phyloP scores from a whole-genome alignment of 2,797 vertebrate genomes.

The Brachyalestes nurse region DNA sequence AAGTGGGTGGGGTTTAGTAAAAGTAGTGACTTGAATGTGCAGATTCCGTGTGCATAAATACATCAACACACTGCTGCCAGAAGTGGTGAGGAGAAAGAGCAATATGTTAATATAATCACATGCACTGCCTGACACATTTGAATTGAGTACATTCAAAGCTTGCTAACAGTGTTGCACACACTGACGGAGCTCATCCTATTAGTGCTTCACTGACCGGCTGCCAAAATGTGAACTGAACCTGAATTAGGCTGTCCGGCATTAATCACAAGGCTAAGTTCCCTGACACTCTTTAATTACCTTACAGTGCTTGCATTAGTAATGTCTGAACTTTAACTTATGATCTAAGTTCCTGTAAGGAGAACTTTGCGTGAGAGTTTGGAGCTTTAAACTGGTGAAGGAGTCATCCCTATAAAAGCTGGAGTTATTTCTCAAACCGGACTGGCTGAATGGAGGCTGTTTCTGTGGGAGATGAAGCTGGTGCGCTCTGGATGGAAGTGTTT shows the following conservation, averaged over 20 bases:
- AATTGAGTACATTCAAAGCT: not conserved
- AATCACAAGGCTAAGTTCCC: slow-evolving; percentile 4
- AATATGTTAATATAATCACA: no score
- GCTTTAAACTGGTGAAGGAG: slow-evolving; percentile 23
- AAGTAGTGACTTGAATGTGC: no score
- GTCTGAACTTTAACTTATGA: slow-evolving; percentile 51
- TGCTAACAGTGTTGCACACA: not conserved
- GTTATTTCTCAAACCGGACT: slow-evolving; percentile 27
- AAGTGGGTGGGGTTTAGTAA: no score
- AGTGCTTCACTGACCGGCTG: not conserved
- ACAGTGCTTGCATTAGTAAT: slow-evolving; percentile 62
- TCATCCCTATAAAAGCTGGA: slow-evolving; percentile 38
- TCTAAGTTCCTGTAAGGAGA: slow-evolving; percentile 25
- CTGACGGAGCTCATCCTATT: not conserved
- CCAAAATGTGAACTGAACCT: not conserved
- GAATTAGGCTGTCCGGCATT: not conserved
- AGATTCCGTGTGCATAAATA: no score
- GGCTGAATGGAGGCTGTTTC: slow-evolving; percentile 26
- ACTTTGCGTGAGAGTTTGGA: not conserved
- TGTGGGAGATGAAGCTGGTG: slow-evolving; percentile 29
- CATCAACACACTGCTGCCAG: no score
- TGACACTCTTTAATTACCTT: slow-evolving; percentile 31
- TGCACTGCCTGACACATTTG: no score
- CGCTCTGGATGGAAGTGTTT: slow-evolving; percentile 38
- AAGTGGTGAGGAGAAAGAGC: no score